phyloP scores from a whole-genome alignment of 2,113 vertebrate species.

The Motacilla tschutschensis region DNA sequence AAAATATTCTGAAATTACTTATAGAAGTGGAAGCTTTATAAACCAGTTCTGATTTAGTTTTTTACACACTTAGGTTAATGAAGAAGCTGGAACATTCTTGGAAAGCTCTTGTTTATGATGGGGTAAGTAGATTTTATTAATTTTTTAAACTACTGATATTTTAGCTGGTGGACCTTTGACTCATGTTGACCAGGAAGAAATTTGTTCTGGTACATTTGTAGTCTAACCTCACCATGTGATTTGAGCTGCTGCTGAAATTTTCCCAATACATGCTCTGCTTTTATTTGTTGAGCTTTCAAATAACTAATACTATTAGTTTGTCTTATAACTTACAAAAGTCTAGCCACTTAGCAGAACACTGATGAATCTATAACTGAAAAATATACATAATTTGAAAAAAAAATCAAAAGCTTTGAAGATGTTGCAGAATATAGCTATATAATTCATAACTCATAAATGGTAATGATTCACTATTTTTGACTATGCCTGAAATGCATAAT shows the following conservation, averaged over 20 bases:
- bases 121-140: constrained; percentile 75
- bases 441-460: neutral
- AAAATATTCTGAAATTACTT: neutral
- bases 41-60: neutral
- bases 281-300: neutral
- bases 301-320: neutral
- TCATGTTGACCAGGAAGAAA: neutral
- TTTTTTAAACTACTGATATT: neutral
- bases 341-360: neutral
- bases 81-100: constrained; percentile 98
- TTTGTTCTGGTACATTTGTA: neutral
- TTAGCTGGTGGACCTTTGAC: neutral
- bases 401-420: neutral
- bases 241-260: neutral
- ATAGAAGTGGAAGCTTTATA: neutral
- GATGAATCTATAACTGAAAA: neutral
- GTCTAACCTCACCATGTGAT: neutral
- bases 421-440: neutral
- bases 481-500: neutral
- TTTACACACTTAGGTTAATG: constrained; percentile 82
- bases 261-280: neutral
- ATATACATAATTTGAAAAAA: neutral
- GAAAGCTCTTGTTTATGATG: constrained; percentile 97
- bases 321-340: neutral
- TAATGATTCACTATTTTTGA: neutral